Base-by-base conservation (phyloP, 2,888 invertebrate genomes). In the Linnaemya tessellans region DNA sequence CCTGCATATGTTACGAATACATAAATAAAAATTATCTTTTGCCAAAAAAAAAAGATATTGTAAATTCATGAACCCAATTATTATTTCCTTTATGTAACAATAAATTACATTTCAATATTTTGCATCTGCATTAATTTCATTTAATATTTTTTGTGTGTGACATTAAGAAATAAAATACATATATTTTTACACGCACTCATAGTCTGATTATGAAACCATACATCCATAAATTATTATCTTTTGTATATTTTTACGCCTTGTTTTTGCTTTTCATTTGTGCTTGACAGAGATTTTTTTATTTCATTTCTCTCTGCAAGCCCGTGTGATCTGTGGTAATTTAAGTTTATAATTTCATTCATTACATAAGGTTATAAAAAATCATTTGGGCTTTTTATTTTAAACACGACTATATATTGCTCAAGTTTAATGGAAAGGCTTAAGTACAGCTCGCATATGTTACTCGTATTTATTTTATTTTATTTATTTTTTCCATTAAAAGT, bases 161-260 rank as follows among this genome's bases (percentile, higher is more conserved):
- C 20, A 60, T 56, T 10, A 60, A 25, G 20, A 49, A 46, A 62
- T 62, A 62, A 62, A 74, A 62, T 49, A 74, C 5, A n/a, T n/a
- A n/a, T n/a, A 22, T 51, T 51, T 74, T 74, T 64, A 25, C 64
- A 74, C 62, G n/a, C 62, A 74, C 10, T 74, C 51, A 38, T 74
- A 11, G 22, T 62, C 62, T 51, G 74, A 74, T 74, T 74, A 62
- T 22, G 22, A 74, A 38, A 51, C 51, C 62, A 25, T 73, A 60
- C 20, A 49, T 62, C 15, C 49, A 64, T 74, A 51, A 74, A 74
- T 74, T 49, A 64, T 74, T 74, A 49, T 62, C 20, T 15, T 41
- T 64, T 25, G 38, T 15, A n/a, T n/a, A 18, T 7, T 8, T 49
- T 74, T 7, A 25, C 54, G 11, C 10, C 13, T 13, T 11, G 15